A percentile compares a stretch with the other conserved stretches of the same genome.
phyloP scores from a whole-genome alignment of 2,888 invertebrate species.

The Orthosia cruda region DNA sequence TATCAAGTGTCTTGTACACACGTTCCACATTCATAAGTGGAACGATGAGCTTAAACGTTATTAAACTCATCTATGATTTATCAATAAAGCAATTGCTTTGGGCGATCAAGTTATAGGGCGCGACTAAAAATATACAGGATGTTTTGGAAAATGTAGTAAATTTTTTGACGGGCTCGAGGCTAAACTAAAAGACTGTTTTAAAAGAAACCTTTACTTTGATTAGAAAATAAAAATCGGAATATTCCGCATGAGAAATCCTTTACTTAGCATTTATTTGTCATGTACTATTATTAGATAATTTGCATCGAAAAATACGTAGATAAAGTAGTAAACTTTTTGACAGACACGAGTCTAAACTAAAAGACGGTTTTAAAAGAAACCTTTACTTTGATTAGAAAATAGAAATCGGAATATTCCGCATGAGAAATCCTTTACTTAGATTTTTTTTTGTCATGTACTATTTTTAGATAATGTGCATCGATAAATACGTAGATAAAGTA shows the following conservation, averaged over 20 bases:
- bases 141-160: not conserved
- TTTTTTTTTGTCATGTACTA: too few species aligned
- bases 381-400: too few species aligned
- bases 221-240: not conserved
- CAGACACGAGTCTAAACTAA: too few species aligned
- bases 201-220: not conserved
- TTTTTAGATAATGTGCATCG: too few species aligned
- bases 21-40: conserved; percentile 66
- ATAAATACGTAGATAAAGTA: too few species aligned
- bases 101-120: conserved; percentile 7
- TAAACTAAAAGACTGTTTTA: too few species aligned
- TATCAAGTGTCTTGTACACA: conserved; percentile 64
- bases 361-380: too few species aligned
- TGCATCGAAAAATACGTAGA: not conserved
- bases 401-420: too few species aligned
- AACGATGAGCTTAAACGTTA: conserved; percentile 53
- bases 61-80: conserved; percentile 50
- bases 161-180: too few species aligned
- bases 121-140: not conserved
- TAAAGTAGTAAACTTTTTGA: too few species aligned
- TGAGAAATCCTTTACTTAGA: too few species aligned
- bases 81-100: conserved; percentile 31
- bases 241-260: not conserved
- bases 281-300: not conserved
- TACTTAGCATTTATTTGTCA: not conserved